A percentile compares a stretch with the other conserved stretches of the same genome.
Evolutionary conservation across 37 sponge, comb jelly and placozoan species (phyloP).

Genomic region (Chondrosia reniformis): DNA sequence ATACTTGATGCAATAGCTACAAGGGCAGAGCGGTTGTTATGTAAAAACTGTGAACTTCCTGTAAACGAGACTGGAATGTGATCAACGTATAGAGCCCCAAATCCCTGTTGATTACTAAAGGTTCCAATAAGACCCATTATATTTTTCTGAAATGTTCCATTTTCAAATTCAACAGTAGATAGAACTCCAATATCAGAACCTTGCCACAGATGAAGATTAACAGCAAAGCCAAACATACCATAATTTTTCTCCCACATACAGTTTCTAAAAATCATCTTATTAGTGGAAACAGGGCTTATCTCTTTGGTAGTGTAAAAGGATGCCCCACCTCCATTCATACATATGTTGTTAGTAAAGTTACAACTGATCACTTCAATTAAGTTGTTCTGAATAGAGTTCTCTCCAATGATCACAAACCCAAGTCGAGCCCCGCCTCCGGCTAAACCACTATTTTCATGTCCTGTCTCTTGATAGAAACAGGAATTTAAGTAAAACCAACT

Average conservation of each 20-base stretch:
- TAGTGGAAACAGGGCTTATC: neutral
- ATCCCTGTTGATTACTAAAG: neutral
- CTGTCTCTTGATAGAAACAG: neutral
- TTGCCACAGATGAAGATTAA: constrained; percentile 7
- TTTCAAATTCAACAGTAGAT: neutral
- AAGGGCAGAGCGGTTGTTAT: constrained; percentile 48
- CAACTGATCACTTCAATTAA: neutral
- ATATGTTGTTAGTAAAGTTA: neutral
- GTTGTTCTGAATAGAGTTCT: constrained; percentile 2
- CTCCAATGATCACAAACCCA: constrained; percentile 10
- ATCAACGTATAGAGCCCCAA: constrained; percentile 44
- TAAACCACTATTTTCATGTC: constrained; percentile 1
- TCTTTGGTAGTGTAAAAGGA: constrained; percentile 10
- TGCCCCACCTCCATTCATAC: constrained; percentile 46
- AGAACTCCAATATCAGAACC: constrained; percentile 1
- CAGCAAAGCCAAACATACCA: constrained; percentile 35
- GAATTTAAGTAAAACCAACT: neutral
- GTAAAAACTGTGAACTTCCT: constrained; percentile 3
- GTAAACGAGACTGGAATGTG: constrained; percentile 22
- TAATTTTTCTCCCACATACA: constrained; percentile 19
- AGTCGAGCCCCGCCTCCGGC: constrained; percentile 40
- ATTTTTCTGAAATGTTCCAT: constrained; percentile 29
- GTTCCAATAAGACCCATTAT: too few relatives aligned
- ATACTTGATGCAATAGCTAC: constrained; percentile 28
- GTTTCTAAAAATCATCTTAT: constrained; percentile 15